Evolutionary conservation across 2,797 vertebrate genomes (phyloP).

Genomic region (Furcifer pardalis): DNA sequence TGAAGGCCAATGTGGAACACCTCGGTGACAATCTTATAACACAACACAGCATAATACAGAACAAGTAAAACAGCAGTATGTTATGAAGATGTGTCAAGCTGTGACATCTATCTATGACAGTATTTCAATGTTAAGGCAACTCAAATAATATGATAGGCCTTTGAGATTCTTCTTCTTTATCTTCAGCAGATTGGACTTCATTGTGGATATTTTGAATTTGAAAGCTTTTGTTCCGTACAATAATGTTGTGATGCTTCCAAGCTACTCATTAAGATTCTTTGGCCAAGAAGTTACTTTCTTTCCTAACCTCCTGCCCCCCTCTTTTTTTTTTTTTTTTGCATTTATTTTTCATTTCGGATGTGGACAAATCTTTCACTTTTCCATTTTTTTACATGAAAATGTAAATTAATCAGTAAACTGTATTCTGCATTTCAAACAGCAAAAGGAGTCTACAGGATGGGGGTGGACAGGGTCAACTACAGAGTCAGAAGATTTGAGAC

Average conservation of each 20-base stretch:
- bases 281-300: no score
- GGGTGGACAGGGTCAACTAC: no score
- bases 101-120: not conserved
- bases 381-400: not conserved
- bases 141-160: not conserved
- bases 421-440: no score
- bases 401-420: not conserved
- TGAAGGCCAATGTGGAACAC: not conserved
- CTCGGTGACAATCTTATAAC: conserved; percentile 26
- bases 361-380: not conserved
- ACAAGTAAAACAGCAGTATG: not conserved
- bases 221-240: no score
- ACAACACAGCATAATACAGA: not conserved
- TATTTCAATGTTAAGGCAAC: conserved; percentile 4
- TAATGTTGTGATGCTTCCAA: no score
- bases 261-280: no score
- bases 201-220: no score
- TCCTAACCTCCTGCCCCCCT: no score
- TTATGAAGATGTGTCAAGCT: not conserved
- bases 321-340: no score
- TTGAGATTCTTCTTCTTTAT: not conserved
- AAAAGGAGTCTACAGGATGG: no score
- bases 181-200: not conserved
- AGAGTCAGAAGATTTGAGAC: no score
- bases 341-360: no score